Evolutionary conservation across 2,797 vertebrate genomes (phyloP).

Genomic region (Lagorchestes hirsutus): DNA sequence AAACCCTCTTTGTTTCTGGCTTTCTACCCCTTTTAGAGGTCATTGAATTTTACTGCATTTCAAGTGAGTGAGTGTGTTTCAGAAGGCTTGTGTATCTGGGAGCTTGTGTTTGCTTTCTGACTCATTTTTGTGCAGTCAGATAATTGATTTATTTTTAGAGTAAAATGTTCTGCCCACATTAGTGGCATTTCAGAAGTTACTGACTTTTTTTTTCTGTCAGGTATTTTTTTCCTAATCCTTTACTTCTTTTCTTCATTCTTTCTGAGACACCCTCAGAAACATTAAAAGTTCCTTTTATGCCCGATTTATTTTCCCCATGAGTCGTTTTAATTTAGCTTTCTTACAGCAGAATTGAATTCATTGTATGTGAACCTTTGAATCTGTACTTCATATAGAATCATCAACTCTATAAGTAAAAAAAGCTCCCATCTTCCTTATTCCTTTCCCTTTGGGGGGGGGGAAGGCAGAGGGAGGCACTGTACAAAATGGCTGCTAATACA

Average conservation of each 20-base stretch:
- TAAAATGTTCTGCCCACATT: not conserved
- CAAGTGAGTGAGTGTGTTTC: not conserved
- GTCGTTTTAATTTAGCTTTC: not conserved
- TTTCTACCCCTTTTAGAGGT: not conserved
- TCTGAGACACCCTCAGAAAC: not conserved
- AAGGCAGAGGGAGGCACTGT: not conserved
- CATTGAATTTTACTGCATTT: slow-evolving; percentile 45
- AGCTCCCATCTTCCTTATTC: not conserved
- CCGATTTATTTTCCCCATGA: not conserved
- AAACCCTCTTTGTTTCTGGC: not conserved
- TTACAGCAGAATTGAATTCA: not conserved
- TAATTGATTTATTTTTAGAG: slow-evolving; percentile 32
- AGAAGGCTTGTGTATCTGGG: not conserved
- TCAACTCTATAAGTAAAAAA: not conserved
- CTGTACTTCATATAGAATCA: not conserved
- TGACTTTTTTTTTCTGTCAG: not conserved
- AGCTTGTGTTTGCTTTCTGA: slow-evolving; percentile 28
- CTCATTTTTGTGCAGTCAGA: slow-evolving; percentile 40
- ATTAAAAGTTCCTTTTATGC: not conserved
- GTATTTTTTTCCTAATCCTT: not conserved
- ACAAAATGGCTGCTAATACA: not conserved
- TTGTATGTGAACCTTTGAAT: not conserved
- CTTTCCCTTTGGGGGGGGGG: not conserved
- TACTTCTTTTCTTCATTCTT: not conserved
- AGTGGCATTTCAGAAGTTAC: slow-evolving; percentile 1